Conservation (phyloP, 1,140 invertebrate genomes). For the Euglossa dilemma region DNA sequence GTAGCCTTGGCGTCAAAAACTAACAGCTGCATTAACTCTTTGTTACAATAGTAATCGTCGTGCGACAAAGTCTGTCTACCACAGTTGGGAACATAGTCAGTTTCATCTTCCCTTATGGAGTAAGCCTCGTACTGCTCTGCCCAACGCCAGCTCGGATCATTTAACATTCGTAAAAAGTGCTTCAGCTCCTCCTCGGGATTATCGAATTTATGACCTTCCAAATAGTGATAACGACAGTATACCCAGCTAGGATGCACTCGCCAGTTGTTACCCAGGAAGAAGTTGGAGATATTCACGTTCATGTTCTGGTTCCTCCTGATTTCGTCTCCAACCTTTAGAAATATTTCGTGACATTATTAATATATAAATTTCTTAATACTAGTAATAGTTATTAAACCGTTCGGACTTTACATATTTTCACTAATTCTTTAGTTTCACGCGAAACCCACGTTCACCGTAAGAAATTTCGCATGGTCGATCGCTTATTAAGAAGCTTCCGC, state of each 20-base stretch:
- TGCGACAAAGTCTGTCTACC: conserved; percentile 84
- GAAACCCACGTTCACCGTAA: not conserved
- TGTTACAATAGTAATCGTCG: conserved; percentile 92
- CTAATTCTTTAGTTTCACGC: not conserved
- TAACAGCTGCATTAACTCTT: conserved; percentile 91
- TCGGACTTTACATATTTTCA: too few relatives aligned
- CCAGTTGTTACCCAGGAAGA: conserved; percentile 89
- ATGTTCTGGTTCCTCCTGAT: conserved; percentile 86
- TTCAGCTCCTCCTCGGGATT: conserved; percentile 88
- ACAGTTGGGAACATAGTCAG: conserved; percentile 79
- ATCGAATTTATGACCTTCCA: conserved; percentile 88
- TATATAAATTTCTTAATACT: not conserved
- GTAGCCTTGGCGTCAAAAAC: conserved; percentile 94
- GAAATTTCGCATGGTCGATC: not conserved
- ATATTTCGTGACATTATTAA: not conserved
- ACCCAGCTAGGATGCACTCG: conserved; percentile 94
- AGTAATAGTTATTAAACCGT: not conserved
- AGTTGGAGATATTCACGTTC: conserved; percentile 87
- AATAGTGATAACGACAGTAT: conserved; percentile 94
- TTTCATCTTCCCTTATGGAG: conserved; percentile 16
- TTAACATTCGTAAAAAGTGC: conserved; percentile 88
- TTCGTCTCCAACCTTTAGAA: conserved; percentile 85
- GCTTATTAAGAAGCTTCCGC: not conserved
- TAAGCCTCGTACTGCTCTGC: conserved; percentile 82
- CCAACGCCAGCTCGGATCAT: conserved; percentile 84